These are phyloP conservation scores for Aphrocallistes beatrix DNA, from an alignment of 37 sponge, comb jelly and placozoan genomes.

Conservation along the genomic window DNA sequence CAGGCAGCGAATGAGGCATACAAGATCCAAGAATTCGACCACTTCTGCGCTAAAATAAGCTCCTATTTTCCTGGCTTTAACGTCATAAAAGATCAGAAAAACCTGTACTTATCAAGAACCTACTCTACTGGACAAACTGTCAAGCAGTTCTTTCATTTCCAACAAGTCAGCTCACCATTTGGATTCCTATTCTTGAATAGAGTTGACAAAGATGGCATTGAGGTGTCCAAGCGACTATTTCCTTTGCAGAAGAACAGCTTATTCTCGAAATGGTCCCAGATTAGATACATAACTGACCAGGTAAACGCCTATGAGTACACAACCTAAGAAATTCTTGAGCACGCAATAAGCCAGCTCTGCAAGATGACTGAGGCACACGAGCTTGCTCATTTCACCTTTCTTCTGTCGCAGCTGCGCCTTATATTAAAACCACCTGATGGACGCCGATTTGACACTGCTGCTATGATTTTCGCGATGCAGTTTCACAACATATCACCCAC, in stretches of 20 bases:
- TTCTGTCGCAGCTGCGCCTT: conserved; percentile 19
- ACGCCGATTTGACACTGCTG: conserved; percentile 17
- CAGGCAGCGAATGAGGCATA: conserved; percentile 17
- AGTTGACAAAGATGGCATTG: conserved; percentile 16
- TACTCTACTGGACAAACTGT: conserved; percentile 17
- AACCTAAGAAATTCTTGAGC: conserved; percentile 13
- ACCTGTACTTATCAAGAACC: conserved; percentile 19
- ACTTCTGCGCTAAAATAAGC: conserved; percentile 7
- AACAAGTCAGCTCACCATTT: conserved; percentile 14
- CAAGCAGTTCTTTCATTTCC: conserved; percentile 16
- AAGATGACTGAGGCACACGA: conserved; percentile 14
- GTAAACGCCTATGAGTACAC: conserved; percentile 20
- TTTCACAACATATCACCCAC: conserved; percentile 17
- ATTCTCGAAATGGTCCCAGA: conserved; percentile 19
- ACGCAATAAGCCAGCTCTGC: conserved; percentile 21
- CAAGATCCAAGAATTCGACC: conserved; percentile 19
- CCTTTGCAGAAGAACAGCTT: conserved; percentile 20
- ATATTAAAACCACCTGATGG: conserved; percentile 6
- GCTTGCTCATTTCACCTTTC: conserved; percentile 14
- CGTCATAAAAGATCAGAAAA: background rate
- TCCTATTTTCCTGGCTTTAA: conserved; percentile 16
- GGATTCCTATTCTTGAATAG: conserved; percentile 18
- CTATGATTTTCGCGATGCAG: conserved; percentile 14
- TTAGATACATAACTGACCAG: conserved; percentile 19
- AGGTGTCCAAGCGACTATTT: conserved; percentile 14